Evolutionary conservation across 2,113 vertebrate genomes (phyloP), one percentile per base, ranked within the genome.

Genomic region (Anoura caudifer): DNA sequence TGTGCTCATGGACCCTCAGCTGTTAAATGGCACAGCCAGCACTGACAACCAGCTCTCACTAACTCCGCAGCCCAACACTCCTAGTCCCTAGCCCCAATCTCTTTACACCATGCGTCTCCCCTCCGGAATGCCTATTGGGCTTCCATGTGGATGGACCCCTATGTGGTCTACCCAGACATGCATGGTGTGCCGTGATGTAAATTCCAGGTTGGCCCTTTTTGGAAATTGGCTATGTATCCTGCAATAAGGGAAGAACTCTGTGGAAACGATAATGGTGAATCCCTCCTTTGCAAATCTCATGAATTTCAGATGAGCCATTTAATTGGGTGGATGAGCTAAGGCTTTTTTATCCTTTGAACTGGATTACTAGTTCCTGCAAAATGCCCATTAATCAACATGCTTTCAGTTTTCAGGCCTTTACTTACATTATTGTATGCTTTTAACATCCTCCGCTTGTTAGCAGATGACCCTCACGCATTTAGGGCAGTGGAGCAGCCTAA

Each of bases 381-480:
- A 87, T 59, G 33, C 28, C 41, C 90, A 52, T 89, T 75, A 88
- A 67, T 84, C 90, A 96, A 82, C 91, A 59, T 24, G 79, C 70
- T 93, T 83, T 95, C 56, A 13, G 38, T 83, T 87, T 91, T 85
- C 56, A 50, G 43, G 65, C 13, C 91, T 89, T 95, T 61, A 56
- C 65, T 92, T 63, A 56, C 12, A 41, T 56, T 84, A 63, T 24
- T 33, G 24, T 70, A 38, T 45, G 36, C 38, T 54, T 87, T 83
- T 45, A 52, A 97, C 50, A 65, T 26, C 93, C 20, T 92, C 73
- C 36, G 36, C 90, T 95, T 72, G 17, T 90, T 87, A 95, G 67
- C 38, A 82, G 43, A 56, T 61, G 59, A 73, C 59, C 70, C 80
- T 91, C 65, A 31, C 26, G 47, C 81, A 22, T 87, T 67, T 50